Conservation (phyloP, 2,113 vertebrate species). For the Eleginops maclovinus region DNA sequence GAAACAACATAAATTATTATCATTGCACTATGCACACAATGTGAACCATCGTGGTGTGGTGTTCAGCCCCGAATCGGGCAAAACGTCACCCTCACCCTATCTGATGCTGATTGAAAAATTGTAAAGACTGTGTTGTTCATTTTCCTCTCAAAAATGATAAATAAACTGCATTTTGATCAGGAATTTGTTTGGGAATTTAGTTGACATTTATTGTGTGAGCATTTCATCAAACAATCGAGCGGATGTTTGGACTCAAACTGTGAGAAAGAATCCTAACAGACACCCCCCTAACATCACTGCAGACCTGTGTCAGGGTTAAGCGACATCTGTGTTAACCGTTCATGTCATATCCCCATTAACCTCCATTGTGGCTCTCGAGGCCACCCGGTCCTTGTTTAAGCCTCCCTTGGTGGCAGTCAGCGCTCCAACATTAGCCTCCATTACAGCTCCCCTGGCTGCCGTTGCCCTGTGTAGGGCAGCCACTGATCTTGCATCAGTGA, state of each 20-base stretch:
- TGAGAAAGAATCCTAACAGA: constrained; percentile 26
- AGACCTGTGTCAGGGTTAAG: constrained; percentile 78
- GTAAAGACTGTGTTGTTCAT: no score
- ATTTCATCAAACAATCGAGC: not conserved
- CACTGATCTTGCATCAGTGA: constrained; percentile 67
- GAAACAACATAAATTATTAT: no score
- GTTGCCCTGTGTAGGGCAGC: constrained; percentile 75
- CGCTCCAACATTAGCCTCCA: constrained; percentile 81
- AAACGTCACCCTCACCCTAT: no score
- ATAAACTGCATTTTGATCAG: not conserved
- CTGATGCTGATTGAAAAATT: no score
- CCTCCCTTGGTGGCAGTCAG: constrained; percentile 76
- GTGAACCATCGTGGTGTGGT: no score
- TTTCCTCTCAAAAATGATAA: not conserved
- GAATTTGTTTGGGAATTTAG: not conserved
- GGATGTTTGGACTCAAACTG: no score
- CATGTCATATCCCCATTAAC: constrained; percentile 84
- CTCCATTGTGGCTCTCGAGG: constrained; percentile 74
- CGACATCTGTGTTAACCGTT: constrained; percentile 80
- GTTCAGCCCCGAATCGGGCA: no score
- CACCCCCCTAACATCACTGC: constrained; percentile 21
- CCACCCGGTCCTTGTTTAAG: constrained; percentile 69
- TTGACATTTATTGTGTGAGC: not conserved
- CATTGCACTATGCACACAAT: no score
- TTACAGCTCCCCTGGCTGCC: constrained; percentile 82